phyloP scores from a whole-genome alignment of 2,113 vertebrate genomes.

The Sisor rabdophorus region DNA sequence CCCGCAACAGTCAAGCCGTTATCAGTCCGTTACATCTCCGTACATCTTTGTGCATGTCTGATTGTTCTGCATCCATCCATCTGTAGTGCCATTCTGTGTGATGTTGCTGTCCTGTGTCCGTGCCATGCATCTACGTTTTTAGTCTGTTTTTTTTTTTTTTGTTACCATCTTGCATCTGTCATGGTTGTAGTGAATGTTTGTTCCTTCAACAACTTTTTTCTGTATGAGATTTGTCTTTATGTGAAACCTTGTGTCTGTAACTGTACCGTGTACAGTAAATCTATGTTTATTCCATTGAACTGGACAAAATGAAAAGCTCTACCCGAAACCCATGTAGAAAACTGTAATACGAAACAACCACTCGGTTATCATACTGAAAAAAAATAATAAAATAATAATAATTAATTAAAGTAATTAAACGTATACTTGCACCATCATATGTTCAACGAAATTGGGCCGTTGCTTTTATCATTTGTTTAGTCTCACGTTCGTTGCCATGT shows the following conservation, averaged over 20 bases:
- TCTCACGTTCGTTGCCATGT: no score
- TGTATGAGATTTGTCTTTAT: slow-evolving; percentile 48
- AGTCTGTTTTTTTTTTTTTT: neutral
- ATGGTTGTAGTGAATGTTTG: slow-evolving; percentile 46
- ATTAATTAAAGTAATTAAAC: no score
- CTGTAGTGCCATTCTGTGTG: slow-evolving; percentile 20
- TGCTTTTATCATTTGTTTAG: slow-evolving; percentile 1
- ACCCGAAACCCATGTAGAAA: neutral
- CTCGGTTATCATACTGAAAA: neutral
- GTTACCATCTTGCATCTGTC: slow-evolving; percentile 56
- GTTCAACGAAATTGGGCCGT: slow-evolving; percentile 6
- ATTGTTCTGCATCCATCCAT: slow-evolving; percentile 29
- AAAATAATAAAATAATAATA: no score
- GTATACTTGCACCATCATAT: no score
- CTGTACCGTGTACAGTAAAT: slow-evolving; percentile 17
- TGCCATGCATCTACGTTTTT: slow-evolving; percentile 38
- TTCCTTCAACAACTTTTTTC: slow-evolving; percentile 23
- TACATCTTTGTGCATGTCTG: slow-evolving; percentile 44
- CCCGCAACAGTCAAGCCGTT: neutral
- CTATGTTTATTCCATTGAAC: slow-evolving; percentile 61
- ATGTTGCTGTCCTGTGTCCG: slow-evolving; percentile 19
- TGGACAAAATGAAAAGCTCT: slow-evolving; percentile 55
- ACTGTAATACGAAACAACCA: neutral
- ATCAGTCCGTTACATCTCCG: slow-evolving; percentile 11
- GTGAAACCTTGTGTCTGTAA: slow-evolving; percentile 12